Percentiles rank a stretch among this genome's conserved stretches.
phyloP scores from a whole-genome alignment of 2,888 invertebrate genomes.

The Machimus rusticus region DNA sequence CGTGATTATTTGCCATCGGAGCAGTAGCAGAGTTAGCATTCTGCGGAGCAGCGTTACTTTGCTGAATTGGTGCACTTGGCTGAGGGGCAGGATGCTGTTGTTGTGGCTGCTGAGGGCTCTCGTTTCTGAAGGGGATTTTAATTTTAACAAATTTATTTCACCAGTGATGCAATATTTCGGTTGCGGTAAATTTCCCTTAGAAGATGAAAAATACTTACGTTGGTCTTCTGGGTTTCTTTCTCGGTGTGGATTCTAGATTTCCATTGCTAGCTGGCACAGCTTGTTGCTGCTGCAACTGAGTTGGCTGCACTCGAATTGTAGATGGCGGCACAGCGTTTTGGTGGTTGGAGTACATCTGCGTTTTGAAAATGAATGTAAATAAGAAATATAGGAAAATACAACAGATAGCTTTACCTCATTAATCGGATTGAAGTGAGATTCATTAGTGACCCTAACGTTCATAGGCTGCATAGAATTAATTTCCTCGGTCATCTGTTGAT shows the following conservation, averaged over 20 bases:
- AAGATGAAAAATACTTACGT: constrained; percentile 66
- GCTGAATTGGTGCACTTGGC: neutral
- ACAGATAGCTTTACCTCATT: constrained; percentile 54
- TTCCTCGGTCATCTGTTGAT: constrained; percentile 65
- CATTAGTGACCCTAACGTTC: constrained; percentile 54
- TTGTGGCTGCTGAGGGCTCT: constrained; percentile 52
- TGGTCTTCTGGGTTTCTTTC: constrained; percentile 93
- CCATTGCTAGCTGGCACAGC: constrained; percentile 57
- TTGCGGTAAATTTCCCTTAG: too few relatives aligned
- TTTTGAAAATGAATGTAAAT: neutral
- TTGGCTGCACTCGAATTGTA: neutral
- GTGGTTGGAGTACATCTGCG: constrained; percentile 59
- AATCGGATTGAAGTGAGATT: constrained; percentile 62
- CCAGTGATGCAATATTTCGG: neutral
- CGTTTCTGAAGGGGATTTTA: constrained; percentile 53
- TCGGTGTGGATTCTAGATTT: constrained; percentile 69
- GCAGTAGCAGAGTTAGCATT: neutral
- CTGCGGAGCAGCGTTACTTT: constrained; percentile 10
- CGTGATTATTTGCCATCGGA: neutral
- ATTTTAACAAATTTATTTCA: neutral
- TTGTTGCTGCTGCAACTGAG: constrained; percentile 50
- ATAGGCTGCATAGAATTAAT: constrained; percentile 51
- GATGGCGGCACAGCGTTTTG: constrained; percentile 45
- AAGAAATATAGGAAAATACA: neutral
- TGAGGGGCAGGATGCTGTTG: neutral